Percentiles rank a stretch among this genome's conserved stretches.
Evolutionary conservation across 1,140 invertebrate species (phyloP).

Genomic region (Drosophila lowei): DNA sequence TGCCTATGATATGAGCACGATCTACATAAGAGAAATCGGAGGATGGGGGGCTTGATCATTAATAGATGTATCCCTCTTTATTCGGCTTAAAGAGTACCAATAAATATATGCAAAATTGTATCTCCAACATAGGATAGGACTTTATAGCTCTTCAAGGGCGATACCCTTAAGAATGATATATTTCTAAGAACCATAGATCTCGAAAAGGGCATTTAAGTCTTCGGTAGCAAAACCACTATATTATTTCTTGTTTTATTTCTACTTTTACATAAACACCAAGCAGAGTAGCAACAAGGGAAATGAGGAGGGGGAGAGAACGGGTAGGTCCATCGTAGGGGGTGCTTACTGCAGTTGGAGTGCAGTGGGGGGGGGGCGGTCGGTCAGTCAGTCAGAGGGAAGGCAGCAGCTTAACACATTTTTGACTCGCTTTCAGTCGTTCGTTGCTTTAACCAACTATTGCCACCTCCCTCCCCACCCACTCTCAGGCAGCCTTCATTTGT

Average conservation of each 20-base stretch:
- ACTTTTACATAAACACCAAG: conserved; percentile 54
- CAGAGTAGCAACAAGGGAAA: neutral
- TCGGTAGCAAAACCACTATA: too few species aligned
- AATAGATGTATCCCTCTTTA: too few species aligned
- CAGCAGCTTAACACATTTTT: conserved; percentile 64
- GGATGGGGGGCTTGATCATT: too few species aligned
- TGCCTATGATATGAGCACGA: too few species aligned
- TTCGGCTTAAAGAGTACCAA: too few species aligned
- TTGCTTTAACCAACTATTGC: neutral
- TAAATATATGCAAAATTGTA: too few species aligned
- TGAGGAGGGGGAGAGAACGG: too few species aligned
- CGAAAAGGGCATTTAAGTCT: neutral
- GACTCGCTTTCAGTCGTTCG: conserved; percentile 40
- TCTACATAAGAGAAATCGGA: too few species aligned
- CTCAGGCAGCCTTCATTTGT: neutral
- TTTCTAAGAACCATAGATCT: neutral
- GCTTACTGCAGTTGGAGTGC: conserved; percentile 31
- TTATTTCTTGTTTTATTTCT: conserved; percentile 28
- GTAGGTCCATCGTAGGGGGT: neutral
- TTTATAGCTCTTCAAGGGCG: too few species aligned
- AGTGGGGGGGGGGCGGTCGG: conserved; percentile 13
- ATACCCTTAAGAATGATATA: too few species aligned
- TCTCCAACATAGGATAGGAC: too few species aligned
- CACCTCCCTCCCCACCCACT: neutral
- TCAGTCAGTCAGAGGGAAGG: neutral